Evolutionary conservation across 2,888 invertebrate species (phyloP), one percentile per base, ranked within the genome.

Genomic region (Diaperis boleti): DNA sequence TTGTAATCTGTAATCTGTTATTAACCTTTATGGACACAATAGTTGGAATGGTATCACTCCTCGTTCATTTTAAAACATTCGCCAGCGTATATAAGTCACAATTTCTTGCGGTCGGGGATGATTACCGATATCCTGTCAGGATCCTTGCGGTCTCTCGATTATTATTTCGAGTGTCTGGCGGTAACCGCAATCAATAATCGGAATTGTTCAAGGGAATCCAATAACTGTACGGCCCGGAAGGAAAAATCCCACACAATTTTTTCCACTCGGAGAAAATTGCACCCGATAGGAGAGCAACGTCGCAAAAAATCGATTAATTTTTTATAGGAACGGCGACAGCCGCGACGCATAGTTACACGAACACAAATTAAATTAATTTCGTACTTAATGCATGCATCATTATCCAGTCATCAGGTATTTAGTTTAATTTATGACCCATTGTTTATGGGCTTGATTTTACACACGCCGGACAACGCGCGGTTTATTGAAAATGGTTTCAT

Each of bases 61-160:
- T n/a, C n/a, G n/a, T n/a, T n/a, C n/a, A n/a, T n/a, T n/a, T n/a
- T n/a, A n/a, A n/a, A n/a, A n/a, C n/a, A n/a, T n/a, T n/a, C n/a
- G n/a, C n/a, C n/a, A n/a, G n/a, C n/a, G n/a, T n/a, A n/a, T 54
- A 15, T 45, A 35, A 59, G 61, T 69, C 70, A 70, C 70, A 70
- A 59, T 64, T 67, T 62, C 59, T 65, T 70, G 70, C 56, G 70
- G 70, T 70, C 61, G 64, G 13, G 33, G 15, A 69, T 71, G 70
- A 76, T 74, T 72, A 67, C 69, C 70, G 69, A 73, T 76, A 74
- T 75, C 72, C 74, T 73, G 74, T 69, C 67, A 59, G 61, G 66
- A 69, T 69, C 66, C 68, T 52, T 70, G 69, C 67, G 69, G 72
- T 71, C 68, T 65, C 62, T 54, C 56, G 62, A 67, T 69, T 68